phyloP scores from a whole-genome alignment of 2,888 invertebrate genomes.

The Lysandra coridon region DNA sequence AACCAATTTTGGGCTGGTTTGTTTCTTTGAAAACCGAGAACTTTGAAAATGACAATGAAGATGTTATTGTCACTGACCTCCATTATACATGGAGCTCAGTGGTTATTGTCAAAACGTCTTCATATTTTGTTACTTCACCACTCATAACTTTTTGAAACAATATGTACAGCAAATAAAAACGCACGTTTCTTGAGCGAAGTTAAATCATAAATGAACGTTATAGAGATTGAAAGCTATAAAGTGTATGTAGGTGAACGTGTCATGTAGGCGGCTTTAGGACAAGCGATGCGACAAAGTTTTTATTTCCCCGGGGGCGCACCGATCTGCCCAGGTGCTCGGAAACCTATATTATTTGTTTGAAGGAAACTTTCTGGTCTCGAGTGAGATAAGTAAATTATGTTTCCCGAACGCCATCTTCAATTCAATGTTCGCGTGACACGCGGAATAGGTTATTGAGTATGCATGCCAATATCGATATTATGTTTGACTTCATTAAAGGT shows the following conservation, averaged over 20 bases:
- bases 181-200: not conserved
- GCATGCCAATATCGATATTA: not conserved
- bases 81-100: no score
- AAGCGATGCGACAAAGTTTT: constrained; percentile 80
- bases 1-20: no score
- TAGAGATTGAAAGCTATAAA: constrained; percentile 76
- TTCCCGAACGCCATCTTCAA: constrained; percentile 64
- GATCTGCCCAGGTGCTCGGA: constrained; percentile 78
- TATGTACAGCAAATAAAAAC: not conserved
- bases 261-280: constrained; percentile 74
- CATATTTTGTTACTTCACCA: no score
- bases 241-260: constrained; percentile 72
- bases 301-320: constrained; percentile 78
- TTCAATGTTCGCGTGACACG: constrained; percentile 57
- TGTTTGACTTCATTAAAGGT: not conserved
- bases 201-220: constrained; percentile 73
- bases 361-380: constrained; percentile 76
- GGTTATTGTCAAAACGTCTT: no score
- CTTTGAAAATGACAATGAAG: no score
- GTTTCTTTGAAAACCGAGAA: no score
- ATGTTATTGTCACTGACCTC: no score
- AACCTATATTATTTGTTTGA: constrained; percentile 80
- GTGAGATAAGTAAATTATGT: constrained; percentile 78
- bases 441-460: constrained; percentile 10
- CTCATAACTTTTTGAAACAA: no score